Percentiles rank a stretch among this genome's conserved stretches.
These are phyloP conservation scores for Clistopyga incitator DNA, from an alignment of 2,888 invertebrate genomes.

Conservation along the genomic window DNA sequence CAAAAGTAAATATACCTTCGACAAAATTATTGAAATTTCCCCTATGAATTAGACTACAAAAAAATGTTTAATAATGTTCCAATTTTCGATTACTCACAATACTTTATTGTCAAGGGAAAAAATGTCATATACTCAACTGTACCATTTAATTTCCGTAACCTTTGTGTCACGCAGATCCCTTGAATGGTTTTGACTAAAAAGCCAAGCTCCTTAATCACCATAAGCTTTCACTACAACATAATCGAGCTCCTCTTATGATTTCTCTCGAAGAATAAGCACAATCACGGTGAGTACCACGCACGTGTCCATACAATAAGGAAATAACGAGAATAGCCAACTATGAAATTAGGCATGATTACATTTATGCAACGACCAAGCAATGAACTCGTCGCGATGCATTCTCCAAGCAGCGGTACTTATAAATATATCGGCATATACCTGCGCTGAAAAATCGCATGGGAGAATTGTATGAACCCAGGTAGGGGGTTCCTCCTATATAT, in stretches of 20 bases:
- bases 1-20: too few species aligned
- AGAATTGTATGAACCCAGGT: conserved; percentile 1
- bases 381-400: neutral
- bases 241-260: neutral
- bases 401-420: neutral
- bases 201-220: too few species aligned
- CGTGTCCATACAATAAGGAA: neutral
- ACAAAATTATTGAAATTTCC: too few species aligned
- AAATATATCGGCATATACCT: neutral
- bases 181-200: too few species aligned
- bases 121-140: too few species aligned
- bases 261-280: neutral
- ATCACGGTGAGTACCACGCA: neutral
- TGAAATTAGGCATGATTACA: neutral
- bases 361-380: neutral
- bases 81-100: too few species aligned
- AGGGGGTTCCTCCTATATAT: neutral
- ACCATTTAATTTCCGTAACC: too few species aligned
- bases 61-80: too few species aligned
- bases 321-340: neutral
- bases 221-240: neutral
- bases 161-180: too few species aligned
- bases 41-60: too few species aligned
- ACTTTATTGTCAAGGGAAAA: too few species aligned
- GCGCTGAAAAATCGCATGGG: conserved; percentile 28